A percentile compares a stretch with the other conserved stretches of the same genome.
These are phyloP conservation scores for Myrmecophaga tridactyla DNA, from an alignment of 2,113 vertebrate genomes.

Conservation along the genomic window DNA sequence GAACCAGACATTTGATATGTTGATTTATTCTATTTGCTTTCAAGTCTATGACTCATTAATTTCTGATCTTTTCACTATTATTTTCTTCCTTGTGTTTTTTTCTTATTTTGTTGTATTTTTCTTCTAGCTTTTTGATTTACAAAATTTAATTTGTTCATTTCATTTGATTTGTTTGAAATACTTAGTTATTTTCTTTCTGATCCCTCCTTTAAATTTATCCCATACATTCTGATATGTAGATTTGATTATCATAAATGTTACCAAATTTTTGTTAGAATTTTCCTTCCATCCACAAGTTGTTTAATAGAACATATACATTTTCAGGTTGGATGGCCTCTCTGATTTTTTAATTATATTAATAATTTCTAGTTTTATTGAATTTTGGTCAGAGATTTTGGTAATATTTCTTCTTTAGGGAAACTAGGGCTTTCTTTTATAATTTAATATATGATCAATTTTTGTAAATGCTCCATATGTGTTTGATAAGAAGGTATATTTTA, in stretches of 20 bases:
- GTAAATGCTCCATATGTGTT: too few species aligned
- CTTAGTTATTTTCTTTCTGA: neutral
- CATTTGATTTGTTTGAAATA: neutral
- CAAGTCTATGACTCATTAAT: neutral
- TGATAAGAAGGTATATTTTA: neutral
- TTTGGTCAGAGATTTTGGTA: neutral
- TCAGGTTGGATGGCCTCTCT: neutral
- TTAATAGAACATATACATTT: neutral
- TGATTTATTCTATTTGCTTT: neutral
- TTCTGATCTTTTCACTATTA: neutral
- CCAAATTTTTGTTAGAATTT: neutral
- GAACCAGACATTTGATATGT: neutral
- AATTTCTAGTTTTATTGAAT: too few species aligned
- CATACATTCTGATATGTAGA: neutral
- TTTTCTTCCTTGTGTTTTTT: neutral
- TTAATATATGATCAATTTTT: neutral
- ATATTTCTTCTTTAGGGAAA: neutral
- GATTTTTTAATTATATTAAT: too few species aligned
- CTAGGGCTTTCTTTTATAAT: neutral
- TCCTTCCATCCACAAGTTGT: neutral
- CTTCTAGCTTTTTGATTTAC: neutral
- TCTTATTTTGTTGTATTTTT: neutral
- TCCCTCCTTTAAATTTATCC: neutral
- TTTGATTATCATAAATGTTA: neutral
- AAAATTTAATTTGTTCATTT: neutral